A percentile compares a stretch with the other conserved stretches of the same genome.
Evolutionary conservation across 2,113 vertebrate species (phyloP).

Genomic region (Ochotona curzoniae): DNA sequence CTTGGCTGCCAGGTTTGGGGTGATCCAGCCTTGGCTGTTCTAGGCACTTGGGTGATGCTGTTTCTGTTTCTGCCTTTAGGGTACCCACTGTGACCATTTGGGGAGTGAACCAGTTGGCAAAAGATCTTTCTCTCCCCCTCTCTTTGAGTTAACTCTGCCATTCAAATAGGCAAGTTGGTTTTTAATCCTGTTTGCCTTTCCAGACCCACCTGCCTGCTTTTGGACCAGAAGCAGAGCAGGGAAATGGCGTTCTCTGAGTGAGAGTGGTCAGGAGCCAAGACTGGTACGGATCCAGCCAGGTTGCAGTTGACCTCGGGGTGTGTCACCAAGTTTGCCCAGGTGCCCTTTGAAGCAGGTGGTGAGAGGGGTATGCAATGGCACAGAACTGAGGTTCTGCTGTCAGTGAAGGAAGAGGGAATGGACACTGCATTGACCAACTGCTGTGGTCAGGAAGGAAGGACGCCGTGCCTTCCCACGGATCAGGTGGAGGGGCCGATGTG

Average conservation of each 20-base stretch:
- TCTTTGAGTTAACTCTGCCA: no score
- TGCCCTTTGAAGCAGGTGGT: background rate
- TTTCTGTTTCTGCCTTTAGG: background rate
- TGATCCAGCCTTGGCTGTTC: no score
- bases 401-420: no score
- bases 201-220: background rate
- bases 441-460: slow-evolving; percentile 2
- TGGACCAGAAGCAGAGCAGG: background rate
- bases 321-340: background rate
- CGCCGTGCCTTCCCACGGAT: background rate
- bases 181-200: background rate
- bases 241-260: background rate
- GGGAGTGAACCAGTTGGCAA: no score
- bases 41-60: background rate
- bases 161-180: no score
- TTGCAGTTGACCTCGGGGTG: background rate
- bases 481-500: background rate
- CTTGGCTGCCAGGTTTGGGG: no score
- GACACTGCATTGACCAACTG: no score
- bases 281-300: background rate
- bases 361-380: background rate
- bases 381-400: no score
- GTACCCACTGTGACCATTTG: no score
- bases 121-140: no score
- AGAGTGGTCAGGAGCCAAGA: background rate